Conservation (phyloP, 2,888 invertebrate species). For the Augiades crinisus region DNA sequence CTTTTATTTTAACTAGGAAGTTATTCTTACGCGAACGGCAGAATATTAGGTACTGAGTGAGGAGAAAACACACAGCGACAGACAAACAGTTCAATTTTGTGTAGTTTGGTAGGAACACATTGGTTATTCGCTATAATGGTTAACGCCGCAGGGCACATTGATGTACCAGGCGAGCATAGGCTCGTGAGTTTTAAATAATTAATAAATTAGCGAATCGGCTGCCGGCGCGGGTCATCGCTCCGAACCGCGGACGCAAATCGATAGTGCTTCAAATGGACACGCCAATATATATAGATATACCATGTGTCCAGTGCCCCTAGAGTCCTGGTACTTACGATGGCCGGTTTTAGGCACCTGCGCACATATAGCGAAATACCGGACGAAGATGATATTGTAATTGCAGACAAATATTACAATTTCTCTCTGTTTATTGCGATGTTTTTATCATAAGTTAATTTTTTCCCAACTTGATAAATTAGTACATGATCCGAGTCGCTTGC, state of each 20-base stretch:
- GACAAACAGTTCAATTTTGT: too few relatives aligned
- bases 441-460: too few relatives aligned
- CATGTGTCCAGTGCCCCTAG: constrained; percentile 42
- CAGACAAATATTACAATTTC: too few relatives aligned
- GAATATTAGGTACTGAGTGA: too few relatives aligned
- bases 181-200: constrained; percentile 67
- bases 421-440: too few relatives aligned
- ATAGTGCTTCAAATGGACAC: constrained; percentile 77
- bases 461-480: too few relatives aligned
- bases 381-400: too few relatives aligned
- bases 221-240: constrained; percentile 70
- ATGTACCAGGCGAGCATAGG: constrained; percentile 31
- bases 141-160: constrained; percentile 5
- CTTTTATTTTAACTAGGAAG: too few relatives aligned
- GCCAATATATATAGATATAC: constrained; percentile 63
- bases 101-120: too few relatives aligned
- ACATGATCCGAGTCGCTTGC: too few relatives aligned
- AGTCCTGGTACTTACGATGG: constrained; percentile 34
- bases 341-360: constrained; percentile 19
- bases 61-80: too few relatives aligned
- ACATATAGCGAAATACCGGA: background rate
- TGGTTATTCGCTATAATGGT: background rate
- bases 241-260: constrained; percentile 67
- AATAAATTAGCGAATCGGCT: constrained; percentile 76
- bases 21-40: too few relatives aligned